Evolutionary conservation across 1,140 invertebrate species (phyloP), one percentile per base, ranked within the genome.

Genomic region (Microplitis demolitor): DNA sequence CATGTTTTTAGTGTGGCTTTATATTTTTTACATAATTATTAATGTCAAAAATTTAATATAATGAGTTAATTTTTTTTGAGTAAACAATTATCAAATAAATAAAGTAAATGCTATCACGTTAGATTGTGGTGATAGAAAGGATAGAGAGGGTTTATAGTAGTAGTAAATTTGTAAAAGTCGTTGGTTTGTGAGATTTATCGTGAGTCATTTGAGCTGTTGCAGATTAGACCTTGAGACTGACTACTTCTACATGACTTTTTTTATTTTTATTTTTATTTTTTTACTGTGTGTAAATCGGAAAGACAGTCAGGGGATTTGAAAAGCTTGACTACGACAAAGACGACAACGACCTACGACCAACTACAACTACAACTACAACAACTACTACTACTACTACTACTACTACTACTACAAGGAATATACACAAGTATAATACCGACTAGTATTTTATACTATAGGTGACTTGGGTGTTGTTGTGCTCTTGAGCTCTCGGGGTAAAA

Each of bases 171-270:
- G 39, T 33, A 67, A 34, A 66, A 71, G 69, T 71, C 45, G 69
- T 82, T 73, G 76, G 73, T 24, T 24, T 2, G 76, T 74, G 77
- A 82, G 81, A 84, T 83, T 83, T 80, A 83, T 79, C 71, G 73
- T 56, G 31, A 54, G 72, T 54, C 71, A 51, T 58, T 53, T 14
- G 61, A 68, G 72, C 77, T 82, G 80, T 85, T 79, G 77, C 45
- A 77, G 80, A 84, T 84, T 82, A 83, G 80, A 81, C 63, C 54
- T 54, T n/a, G 35, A 34, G 71, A 50, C 58, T 61, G 34, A 39
- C 62, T 67, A 54, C 14, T 54, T 33, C 66, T 37, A 16, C n/a
- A 14, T 54, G 53, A 24, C 31, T 62, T 50, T 53, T 37, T 45
- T 63, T 66, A 54, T 72, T 76, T 76, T 75, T 72, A 67, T 76